Base-by-base conservation (phyloP, 2,113 vertebrate species). In the Rhea americana region DNA sequence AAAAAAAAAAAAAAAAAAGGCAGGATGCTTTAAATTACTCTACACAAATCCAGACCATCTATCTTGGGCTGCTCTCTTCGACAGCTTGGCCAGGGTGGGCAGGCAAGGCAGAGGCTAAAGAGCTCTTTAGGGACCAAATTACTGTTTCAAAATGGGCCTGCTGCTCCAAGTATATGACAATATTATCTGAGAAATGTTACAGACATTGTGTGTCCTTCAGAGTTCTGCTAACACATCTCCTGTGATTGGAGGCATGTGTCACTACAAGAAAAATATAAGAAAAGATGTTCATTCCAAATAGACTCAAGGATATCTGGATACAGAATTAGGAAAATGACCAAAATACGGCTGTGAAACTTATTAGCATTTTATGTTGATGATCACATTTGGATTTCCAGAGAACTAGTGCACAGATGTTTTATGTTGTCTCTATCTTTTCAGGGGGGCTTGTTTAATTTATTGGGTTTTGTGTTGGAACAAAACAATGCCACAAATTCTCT, bases 121-220 rank as follows among this genome's bases (percentile, higher is more conserved):
- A 97, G 96, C 96, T 96, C 98, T 98, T 98, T 93, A 88, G 97
- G 97, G 97, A 98, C 97, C 97, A 98, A 97, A 98, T 98, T 98
- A 98, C 97, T 50, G 81, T 93, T 97, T 98, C 94, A 93, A 96
- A 98, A 98, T 96, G 94, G 97, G 96, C 91, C 94, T 96, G 91
- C 95, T 96, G 96, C 96, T 98, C 97, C 97, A 97, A 97, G 95
- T 94, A 85, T 96, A 97, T 94, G 96, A 97, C 96, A 97, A 94
- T 96, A 97, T 98, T 97, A 97, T 97, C 96, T 96, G 95, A 97
- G 97, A 97, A 98, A 96, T 97, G 96, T 96, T 96, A 94, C 91
- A 95, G 96, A 97, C 96, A 97, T 94, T 92, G 87, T 91, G 94
- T 94, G 95, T 95, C 96, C 93, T 97, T 97, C 95, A 94, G 94